These are phyloP conservation scores for Reticulitermes lucifugus DNA, from an alignment of 2,888 invertebrate species.

Conservation along the genomic window DNA sequence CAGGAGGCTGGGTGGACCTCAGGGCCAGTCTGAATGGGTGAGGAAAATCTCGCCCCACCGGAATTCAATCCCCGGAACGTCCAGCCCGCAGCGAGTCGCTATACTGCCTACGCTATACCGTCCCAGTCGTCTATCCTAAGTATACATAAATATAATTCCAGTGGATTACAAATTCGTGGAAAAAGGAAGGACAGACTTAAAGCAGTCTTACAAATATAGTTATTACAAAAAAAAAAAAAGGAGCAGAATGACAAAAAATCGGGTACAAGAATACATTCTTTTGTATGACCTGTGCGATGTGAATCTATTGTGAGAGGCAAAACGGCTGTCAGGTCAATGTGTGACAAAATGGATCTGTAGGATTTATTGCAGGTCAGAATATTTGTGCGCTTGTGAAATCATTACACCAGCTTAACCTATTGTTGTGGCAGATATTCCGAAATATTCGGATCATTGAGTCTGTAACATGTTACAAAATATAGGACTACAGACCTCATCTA, in stretches of 20 bases:
- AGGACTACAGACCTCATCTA: neutral
- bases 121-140: neutral
- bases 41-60: too few species aligned
- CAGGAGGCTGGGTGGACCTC: too few species aligned
- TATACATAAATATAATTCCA: neutral
- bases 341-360: constrained; percentile 38
- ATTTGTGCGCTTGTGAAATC: constrained; percentile 17
- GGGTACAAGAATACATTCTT: neutral
- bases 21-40: too few species aligned
- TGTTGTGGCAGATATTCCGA: constrained; percentile 36
- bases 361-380: constrained; percentile 32
- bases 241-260: neutral
- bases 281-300: neutral
- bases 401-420: constrained; percentile 33
- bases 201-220: neutral
- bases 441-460: neutral
- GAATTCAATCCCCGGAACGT: too few species aligned
- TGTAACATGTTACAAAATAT: neutral
- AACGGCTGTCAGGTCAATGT: constrained; percentile 19
- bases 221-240: neutral
- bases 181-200: neutral
- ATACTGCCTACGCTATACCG: neutral
- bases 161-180: neutral
- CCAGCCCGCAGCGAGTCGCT: too few species aligned
- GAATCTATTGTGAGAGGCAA: neutral